Evolutionary conservation across 1,140 invertebrate genomes (phyloP), one percentile per base, ranked within the genome.

Genomic region (Eubasilissa regina): DNA sequence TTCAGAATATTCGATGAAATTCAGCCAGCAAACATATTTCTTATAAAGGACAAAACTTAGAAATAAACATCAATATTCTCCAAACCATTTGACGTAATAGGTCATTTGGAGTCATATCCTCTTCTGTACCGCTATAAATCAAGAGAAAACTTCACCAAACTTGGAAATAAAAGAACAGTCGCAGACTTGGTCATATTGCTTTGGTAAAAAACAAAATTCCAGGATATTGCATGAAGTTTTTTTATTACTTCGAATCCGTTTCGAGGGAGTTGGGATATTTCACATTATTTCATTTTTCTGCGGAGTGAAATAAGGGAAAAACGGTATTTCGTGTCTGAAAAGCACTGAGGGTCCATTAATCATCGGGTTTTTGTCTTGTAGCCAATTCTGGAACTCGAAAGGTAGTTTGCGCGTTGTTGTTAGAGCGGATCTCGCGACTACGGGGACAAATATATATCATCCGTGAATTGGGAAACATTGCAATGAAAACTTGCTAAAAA

Each of bases 291-390:
- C 64, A 68, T 48, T 47, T 68, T 68, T 68, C 19, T n/a, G 60
- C 13, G 21, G 35, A 43, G 35, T 64, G 35, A 35, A 43, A 25
- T 15, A 58, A 13, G 60, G 19, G 44, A 47, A 13, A 68, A 13
- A 47, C n/a, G 44, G 45, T 17, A 68, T 68, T 68, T 45, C 19
- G 47, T 73, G 21, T 73, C 47, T 55, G 17, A 12, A 13, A 55
- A 53, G 19, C 47, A 21, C 68, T 73, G 68, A 73, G 35, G 47
- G n/a, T 25, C 51, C 68, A 73, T 73, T 73, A 73, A 73, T 73
- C 68, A 73, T 15, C 6, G 0, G 21, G 6, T 73, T 72, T 73
- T 73, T 35, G 48, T 73, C 9, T 73, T 55, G 12, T 21, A 43
- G 21, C 68, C 68, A 55, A 43, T 55, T 73, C 21, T 35, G 17